These are phyloP conservation scores for Philopotamus ludificatus DNA, from an alignment of 1,140 invertebrate genomes.

Conservation along the genomic window DNA sequence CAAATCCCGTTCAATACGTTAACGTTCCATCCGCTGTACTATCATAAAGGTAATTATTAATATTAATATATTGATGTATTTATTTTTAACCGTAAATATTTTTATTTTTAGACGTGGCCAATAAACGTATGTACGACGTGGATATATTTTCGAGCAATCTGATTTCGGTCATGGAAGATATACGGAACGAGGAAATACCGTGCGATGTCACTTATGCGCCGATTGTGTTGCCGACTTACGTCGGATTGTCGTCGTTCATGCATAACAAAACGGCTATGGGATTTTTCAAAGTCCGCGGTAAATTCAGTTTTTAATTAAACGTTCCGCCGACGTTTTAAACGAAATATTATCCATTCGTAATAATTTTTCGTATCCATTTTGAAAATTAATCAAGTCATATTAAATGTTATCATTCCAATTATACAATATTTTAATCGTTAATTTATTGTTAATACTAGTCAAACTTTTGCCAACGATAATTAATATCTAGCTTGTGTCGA, in stretches of 20 bases:
- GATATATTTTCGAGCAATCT: slow-evolving; percentile 60
- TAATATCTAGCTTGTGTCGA: no score
- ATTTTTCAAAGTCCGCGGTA: slow-evolving; percentile 82
- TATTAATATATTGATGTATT: slow-evolving; percentile 4
- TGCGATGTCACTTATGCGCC: slow-evolving; percentile 66
- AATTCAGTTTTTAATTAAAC: slow-evolving; percentile 83
- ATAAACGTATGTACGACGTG: slow-evolving; percentile 57
- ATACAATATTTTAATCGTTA: no score
- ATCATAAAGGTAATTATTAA: slow-evolving; percentile 67
- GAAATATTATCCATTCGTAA: no score
- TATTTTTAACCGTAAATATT: slow-evolving; percentile 13
- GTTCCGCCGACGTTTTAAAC: no score
- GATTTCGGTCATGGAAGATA: slow-evolving; percentile 53
- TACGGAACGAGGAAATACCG: slow-evolving; percentile 43
- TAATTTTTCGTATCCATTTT: no score
- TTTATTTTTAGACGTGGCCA: slow-evolving; percentile 39
- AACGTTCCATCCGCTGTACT: slow-evolving; percentile 77
- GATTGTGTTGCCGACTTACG: slow-evolving; percentile 78
- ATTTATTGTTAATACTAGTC: no score
- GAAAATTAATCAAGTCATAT: no score
- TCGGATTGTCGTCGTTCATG: slow-evolving; percentile 74
- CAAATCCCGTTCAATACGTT: slow-evolving; percentile 78
- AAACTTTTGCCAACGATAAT: no score
- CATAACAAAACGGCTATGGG: slow-evolving; percentile 81
- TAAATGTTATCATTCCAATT: no score